Base-by-base conservation (phyloP, 2,113 vertebrate species). In the Stigmatopora argus region DNA sequence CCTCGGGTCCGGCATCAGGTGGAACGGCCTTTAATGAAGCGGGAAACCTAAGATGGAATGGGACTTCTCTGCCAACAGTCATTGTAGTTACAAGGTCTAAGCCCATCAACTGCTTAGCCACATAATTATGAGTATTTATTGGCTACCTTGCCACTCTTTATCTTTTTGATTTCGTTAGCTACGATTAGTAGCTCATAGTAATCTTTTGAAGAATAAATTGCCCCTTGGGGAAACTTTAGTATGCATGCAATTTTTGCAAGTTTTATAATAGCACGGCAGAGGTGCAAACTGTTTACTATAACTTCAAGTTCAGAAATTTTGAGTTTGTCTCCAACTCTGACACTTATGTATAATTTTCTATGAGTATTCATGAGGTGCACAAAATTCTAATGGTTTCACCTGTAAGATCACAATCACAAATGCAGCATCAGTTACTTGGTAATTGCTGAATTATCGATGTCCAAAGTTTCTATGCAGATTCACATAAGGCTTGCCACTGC, bases 51-150 rank as follows among this genome's bases (percentile, higher is more conserved):
- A 70, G 68, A 47, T 21, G 23, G 51, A 64, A 62, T 55, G 46
- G 41, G 34, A 66, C 49, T 35, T 61, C 56, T 63, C 58, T 74
- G 78, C 74, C 83, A 84, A 73, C 75, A 67, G 67, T 82, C 77
- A 69, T 41, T 70, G 69, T 65, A 67, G 72, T 65, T 79, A 35
- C 10, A 59, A 41, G 57, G 74, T 83, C 78, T 74, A 86, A 87
- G 78, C 72, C 51, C n/a, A 52, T 52, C n/a, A 52, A 75, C 73
- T 70, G 34, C 77, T 78, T 82, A 71, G 64, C 66, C 59, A 55
- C 71, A 87, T 78, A 76, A 74, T 85, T 82, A 81, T 82, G 75
- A 66, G 75, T 78, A 73, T 83, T 78, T 78, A 81, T 78, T 66
- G 75, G 67, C 71, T 70, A 77, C 73, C 75, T 66, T 77, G 63